phyloP scores from a whole-genome alignment of 2,113 vertebrate genomes.

The Eolophus roseicapilla region DNA sequence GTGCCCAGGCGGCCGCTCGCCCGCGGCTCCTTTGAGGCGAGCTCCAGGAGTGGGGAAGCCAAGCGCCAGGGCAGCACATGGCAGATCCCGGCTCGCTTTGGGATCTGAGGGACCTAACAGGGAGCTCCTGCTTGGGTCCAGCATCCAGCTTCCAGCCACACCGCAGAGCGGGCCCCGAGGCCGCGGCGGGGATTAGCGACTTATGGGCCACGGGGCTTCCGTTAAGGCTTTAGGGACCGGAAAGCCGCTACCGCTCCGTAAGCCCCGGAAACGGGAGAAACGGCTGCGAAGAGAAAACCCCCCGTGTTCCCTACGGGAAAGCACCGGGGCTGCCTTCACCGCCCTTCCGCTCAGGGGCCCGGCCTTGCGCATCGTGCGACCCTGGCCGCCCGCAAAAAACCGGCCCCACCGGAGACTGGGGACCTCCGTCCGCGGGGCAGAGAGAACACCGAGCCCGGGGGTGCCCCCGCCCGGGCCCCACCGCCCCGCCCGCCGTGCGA shows the following conservation, averaged over 20 bases:
- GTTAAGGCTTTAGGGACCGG: not conserved
- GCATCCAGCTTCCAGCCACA: not conserved
- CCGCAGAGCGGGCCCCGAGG: not conserved
- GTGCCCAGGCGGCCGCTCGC: not conserved
- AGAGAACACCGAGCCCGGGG: not conserved
- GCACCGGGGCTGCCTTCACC: rapidly evolving
- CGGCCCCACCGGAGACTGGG: not conserved
- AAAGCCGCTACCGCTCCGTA: not conserved
- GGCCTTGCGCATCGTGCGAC: no score
- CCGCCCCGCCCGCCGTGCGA: not conserved
- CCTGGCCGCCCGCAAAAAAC: no score
- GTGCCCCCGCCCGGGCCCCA: not conserved
- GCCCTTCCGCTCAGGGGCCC: not conserved
- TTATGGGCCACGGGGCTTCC: not conserved
- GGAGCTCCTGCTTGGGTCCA: not conserved
- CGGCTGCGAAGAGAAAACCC: not conserved
- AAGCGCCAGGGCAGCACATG: not conserved
- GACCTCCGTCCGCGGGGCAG: no score
- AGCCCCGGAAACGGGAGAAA: not conserved
- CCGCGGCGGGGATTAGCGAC: not conserved
- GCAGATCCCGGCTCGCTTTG: not conserved
- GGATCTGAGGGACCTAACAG: not conserved
- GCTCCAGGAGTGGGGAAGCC: not conserved
- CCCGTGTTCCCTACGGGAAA: not conserved
- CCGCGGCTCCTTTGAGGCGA: not conserved